Base-by-base conservation (phyloP, 1,140 invertebrate species). In the Asbolus verrucosus region DNA sequence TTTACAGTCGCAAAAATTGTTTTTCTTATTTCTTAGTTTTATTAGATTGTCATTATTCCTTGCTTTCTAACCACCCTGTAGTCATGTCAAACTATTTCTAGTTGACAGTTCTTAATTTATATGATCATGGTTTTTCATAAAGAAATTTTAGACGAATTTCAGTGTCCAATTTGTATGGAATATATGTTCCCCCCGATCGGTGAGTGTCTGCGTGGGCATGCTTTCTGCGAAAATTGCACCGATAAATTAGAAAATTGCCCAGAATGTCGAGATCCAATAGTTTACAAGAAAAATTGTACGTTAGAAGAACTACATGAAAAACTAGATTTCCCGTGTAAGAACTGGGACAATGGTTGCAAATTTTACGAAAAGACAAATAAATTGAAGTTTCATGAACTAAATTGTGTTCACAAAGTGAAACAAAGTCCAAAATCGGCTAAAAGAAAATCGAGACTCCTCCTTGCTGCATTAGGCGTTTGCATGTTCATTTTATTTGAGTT, bases 141-240 rank as follows among this genome's bases (percentile, higher is more conserved):
- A 24, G 46, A 54, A 13, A 3, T 54, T 6, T 14, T 54, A 3
- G 46, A 54, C 24, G 46, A 54, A 54, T 54, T 54, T 24, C 46
- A 54, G 21, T 54, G 46, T 24, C 8, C 11, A 54, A 11, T 54
- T 27, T 54, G 46, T 54, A 54, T 21, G n/a, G 46, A 54, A 54
- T 54, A 54, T 14, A 54, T 54, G 21, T 54, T 54, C 27, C 46
- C 46, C 0, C 46, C 46, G n/a, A 54, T 54, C 9, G 27, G 19
- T 54, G 46, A 54, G 8, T 54, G 46, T 27, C 8, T 24, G 2
- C 19, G 46, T 13, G 46, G 46, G 5, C 46, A 54, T 24, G 46
- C 46, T n/a, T 13, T 54, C 3, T 54, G 46, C 9, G 21, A 11
- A 54, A 54, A 24, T n/a, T 54, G 46, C 14, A 11, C 46, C n/a